A percentile compares a stretch with the other conserved stretches of the same genome.
phyloP scores from a whole-genome alignment of 2,113 vertebrate genomes.

The Aegypius monachus region DNA sequence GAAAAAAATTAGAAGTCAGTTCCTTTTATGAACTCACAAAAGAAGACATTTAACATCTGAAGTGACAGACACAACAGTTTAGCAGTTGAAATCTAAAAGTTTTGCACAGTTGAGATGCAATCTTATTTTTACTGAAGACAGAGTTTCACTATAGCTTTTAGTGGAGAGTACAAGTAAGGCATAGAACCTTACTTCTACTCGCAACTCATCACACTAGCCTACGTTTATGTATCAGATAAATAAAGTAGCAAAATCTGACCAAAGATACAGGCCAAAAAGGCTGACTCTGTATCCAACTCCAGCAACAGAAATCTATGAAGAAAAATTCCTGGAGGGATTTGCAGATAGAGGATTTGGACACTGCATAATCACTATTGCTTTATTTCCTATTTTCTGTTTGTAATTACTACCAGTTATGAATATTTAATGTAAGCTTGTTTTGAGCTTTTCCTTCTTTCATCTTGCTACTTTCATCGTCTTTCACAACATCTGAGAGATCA shows the following conservation, averaged over 20 bases:
- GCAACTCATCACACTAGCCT: background rate
- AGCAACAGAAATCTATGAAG: slow-evolving; percentile 1
- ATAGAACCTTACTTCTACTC: background rate
- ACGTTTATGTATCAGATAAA: background rate
- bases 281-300: background rate
- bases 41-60: background rate
- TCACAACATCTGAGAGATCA: slow-evolving; percentile 40
- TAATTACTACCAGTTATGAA: slow-evolving; percentile 70
- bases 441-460: slow-evolving; percentile 49
- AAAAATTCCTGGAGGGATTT: slow-evolving; percentile 36
- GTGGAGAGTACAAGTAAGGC: background rate
- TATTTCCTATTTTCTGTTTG: slow-evolving; percentile 65
- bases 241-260: background rate
- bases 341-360: slow-evolving; percentile 9
- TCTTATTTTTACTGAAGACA: background rate
- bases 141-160: background rate
- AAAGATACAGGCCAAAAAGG: background rate
- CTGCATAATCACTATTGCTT: slow-evolving; percentile 44
- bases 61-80: background rate
- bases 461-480: slow-evolving; percentile 34
- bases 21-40: background rate
- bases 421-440: slow-evolving; percentile 67
- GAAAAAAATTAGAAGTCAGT: background rate
- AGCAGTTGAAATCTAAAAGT: background rate
- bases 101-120: background rate